Percentiles rank a stretch among this genome's conserved stretches.
phyloP scores from a whole-genome alignment of 2,113 vertebrate species.

The Pipra filicauda region DNA sequence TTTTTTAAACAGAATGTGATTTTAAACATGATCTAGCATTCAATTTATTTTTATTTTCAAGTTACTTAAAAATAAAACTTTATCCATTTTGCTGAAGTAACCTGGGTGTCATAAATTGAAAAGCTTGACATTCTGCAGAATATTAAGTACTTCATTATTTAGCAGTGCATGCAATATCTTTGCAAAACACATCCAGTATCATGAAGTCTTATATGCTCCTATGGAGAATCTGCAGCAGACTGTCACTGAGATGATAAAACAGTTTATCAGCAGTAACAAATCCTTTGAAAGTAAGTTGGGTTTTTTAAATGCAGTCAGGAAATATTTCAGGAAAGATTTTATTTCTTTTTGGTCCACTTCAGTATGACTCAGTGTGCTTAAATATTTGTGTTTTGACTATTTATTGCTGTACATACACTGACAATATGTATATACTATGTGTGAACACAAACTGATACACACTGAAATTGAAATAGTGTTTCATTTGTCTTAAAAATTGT shows the following conservation, averaged over 20 bases:
- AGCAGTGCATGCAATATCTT: not conserved
- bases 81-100: not conserved
- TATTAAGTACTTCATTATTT: constrained; percentile 19
- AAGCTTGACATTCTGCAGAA: not conserved
- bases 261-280: not conserved
- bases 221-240: not conserved
- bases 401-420: not conserved
- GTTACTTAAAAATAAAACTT: not conserved
- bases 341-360: not conserved
- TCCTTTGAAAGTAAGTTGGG: not conserved
- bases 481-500: not conserved
- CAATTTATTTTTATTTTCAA: not conserved
- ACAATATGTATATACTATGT: not conserved
- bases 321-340: not conserved
- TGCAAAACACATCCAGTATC: not conserved
- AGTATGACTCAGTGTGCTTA: not conserved
- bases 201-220: not conserved
- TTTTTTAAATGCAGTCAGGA: not conserved
- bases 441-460: not conserved
- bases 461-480: not conserved
- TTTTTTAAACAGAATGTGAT: not conserved
- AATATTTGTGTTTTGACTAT: not conserved
- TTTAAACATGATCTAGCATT: not conserved
- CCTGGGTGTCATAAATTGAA: not conserved
- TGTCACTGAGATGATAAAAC: not conserved